These are phyloP conservation scores for Sweltsa coloradensis DNA, from an alignment of 1,140 invertebrate species.

Conservation along the genomic window DNA sequence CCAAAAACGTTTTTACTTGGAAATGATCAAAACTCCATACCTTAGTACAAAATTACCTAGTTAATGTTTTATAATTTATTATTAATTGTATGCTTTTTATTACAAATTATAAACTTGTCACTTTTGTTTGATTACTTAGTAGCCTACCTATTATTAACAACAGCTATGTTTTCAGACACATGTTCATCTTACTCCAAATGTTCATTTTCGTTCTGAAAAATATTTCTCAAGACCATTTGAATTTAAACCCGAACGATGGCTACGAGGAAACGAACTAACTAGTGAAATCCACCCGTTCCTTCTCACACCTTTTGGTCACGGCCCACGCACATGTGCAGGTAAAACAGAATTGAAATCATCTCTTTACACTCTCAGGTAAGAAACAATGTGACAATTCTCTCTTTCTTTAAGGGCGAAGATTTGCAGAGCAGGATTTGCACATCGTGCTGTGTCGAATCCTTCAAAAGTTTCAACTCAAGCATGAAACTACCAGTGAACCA, in stretches of 20 bases:
- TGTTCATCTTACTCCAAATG: conserved; percentile 36
- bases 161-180: conserved; percentile 32
- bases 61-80: no score
- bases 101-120: no score
- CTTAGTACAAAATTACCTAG: no score
- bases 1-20: no score
- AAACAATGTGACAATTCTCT: no score
- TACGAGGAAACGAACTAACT: conserved; percentile 15
- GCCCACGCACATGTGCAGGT: conserved; percentile 25
- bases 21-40: no score
- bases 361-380: no score
- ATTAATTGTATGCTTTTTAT: no score
- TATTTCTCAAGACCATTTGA: conserved; percentile 32
- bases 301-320: conserved; percentile 43
- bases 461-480: conserved; percentile 27
- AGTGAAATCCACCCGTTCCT: conserved; percentile 30
- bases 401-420: conserved; percentile 32
- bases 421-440: conserved; percentile 35
- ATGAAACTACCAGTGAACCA: conserved; percentile 10
- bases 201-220: conserved; percentile 29
- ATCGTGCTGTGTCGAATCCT: conserved; percentile 33
- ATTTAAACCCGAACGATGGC: conserved; percentile 34
- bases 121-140: no score
- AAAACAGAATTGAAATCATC: no score
- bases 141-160: not conserved